These are phyloP conservation scores for Maniola hyperantus DNA, from an alignment of 2,888 invertebrate species.

Conservation along the genomic window DNA sequence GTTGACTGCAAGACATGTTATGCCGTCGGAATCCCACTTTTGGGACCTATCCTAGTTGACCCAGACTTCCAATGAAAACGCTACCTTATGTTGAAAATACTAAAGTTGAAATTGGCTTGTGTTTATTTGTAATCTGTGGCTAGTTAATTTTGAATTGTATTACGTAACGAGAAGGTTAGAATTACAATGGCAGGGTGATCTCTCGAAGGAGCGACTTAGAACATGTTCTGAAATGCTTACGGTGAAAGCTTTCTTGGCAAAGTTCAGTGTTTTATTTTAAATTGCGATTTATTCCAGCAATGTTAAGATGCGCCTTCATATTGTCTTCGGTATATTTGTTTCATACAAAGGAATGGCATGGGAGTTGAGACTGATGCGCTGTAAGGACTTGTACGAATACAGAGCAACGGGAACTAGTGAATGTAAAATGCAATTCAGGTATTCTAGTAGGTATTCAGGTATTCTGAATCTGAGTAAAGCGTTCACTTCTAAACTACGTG, in stretches of 20 bases:
- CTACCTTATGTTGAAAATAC: slow-evolving; percentile 41
- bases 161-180: slow-evolving; percentile 42
- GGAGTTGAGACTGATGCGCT: slow-evolving; percentile 3
- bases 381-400: slow-evolving; percentile 5
- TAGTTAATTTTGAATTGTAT: slow-evolving; percentile 18
- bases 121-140: slow-evolving; percentile 37
- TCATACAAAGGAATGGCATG: slow-evolving; percentile 23
- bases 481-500: not conserved
- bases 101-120: slow-evolving; percentile 49
- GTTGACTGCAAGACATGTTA: slow-evolving; percentile 59
- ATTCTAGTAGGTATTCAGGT: not conserved
- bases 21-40: slow-evolving; percentile 54
- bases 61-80: slow-evolving; percentile 40
- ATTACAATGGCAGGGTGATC: slow-evolving; percentile 44
- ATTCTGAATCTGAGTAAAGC: not conserved
- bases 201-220: slow-evolving; percentile 72
- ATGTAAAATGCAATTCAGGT: slow-evolving; percentile 4
- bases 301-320: slow-evolving; percentile 37
- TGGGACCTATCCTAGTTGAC: slow-evolving; percentile 53
- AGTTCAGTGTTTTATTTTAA: slow-evolving; percentile 70
- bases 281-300: slow-evolving; percentile 64
- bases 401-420: not conserved
- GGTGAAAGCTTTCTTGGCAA: slow-evolving; percentile 76
- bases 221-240: slow-evolving; percentile 70
- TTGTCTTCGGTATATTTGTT: slow-evolving; percentile 33